A percentile compares a stretch with the other conserved stretches of the same genome.
These are phyloP conservation scores for Apis mellifera DNA, from an alignment of 1,140 invertebrate genomes.

Conservation along the genomic window DNA sequence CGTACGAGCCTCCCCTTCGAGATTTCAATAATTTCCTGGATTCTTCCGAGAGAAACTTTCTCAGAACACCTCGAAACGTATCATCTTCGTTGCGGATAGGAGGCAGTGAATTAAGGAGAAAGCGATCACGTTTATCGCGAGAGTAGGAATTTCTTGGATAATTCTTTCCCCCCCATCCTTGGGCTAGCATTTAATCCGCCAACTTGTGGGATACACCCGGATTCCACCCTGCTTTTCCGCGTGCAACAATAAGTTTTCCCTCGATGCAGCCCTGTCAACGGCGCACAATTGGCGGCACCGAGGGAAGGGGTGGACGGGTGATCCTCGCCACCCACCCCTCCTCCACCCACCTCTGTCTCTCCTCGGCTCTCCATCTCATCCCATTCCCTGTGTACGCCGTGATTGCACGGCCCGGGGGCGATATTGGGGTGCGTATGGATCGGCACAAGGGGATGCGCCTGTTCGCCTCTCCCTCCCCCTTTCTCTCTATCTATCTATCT, in stretches of 20 bases:
- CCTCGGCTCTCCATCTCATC: slow-evolving; percentile 70
- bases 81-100: slow-evolving; percentile 5
- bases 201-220: slow-evolving; percentile 65
- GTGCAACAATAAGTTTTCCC: slow-evolving; percentile 76
- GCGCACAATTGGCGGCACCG: slow-evolving; percentile 78
- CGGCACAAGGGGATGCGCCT: slow-evolving; percentile 57
- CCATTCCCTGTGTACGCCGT: slow-evolving; percentile 78
- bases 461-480: slow-evolving; percentile 42
- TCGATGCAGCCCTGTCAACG: slow-evolving; percentile 76
- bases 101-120: not conserved
- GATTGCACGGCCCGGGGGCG: slow-evolving; percentile 78
- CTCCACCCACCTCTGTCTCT: not conserved
- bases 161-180: too few species aligned
- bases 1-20: too few species aligned
- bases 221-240: slow-evolving; percentile 75
- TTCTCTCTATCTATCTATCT: not conserved
- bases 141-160: slow-evolving; percentile 12
- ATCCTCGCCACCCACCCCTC: slow-evolving; percentile 14
- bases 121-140: slow-evolving; percentile 1
- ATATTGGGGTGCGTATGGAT: slow-evolving; percentile 76
- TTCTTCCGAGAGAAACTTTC: not conserved
- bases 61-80: too few species aligned
- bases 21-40: too few species aligned
- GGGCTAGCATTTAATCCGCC: slow-evolving; percentile 70
- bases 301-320: slow-evolving; percentile 51